Conservation (phyloP, 1,140 invertebrate species). For the Drosophila kepulauana region DNA sequence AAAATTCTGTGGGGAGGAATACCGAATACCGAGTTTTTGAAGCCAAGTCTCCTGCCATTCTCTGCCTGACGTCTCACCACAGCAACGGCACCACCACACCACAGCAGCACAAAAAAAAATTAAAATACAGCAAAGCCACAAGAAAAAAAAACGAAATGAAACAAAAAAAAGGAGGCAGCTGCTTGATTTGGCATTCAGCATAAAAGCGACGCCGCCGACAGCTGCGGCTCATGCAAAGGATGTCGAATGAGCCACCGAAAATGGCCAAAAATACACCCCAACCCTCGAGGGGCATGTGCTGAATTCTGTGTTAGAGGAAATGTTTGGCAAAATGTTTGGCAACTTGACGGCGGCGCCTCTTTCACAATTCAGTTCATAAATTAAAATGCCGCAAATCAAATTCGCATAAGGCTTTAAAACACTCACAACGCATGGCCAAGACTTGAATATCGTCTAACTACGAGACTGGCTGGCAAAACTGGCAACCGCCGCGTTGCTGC, state of each 20-base stretch:
- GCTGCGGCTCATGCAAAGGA: slow-evolving; percentile 58
- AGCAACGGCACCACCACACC: slow-evolving; percentile 12
- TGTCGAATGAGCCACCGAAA: slow-evolving; percentile 25
- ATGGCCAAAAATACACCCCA: neutral
- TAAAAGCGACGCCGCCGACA: slow-evolving; percentile 60
- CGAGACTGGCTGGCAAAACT: neutral
- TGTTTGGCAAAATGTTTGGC: slow-evolving; percentile 77
- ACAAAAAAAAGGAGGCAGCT: slow-evolving; percentile 55
- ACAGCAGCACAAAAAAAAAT: slow-evolving; percentile 31
- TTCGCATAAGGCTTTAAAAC: slow-evolving; percentile 77
- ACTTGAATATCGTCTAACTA: slow-evolving; percentile 19
- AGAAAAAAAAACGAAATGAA: slow-evolving; percentile 42
- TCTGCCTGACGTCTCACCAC: slow-evolving; percentile 14
- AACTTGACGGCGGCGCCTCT: slow-evolving; percentile 59
- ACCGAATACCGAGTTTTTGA: neutral
- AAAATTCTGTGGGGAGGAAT: slow-evolving; percentile 42
- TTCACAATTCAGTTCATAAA: slow-evolving; percentile 74
- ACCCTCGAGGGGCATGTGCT: slow-evolving; percentile 1
- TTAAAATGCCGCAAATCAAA: slow-evolving; percentile 83
- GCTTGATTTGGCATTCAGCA: slow-evolving; percentile 80
- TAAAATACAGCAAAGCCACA: slow-evolving; percentile 38
- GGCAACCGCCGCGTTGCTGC: slow-evolving; percentile 54
- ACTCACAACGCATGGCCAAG: slow-evolving; percentile 52
- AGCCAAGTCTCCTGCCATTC: slow-evolving; percentile 42
- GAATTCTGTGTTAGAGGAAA: slow-evolving; percentile 59